Conservation (phyloP, 1,140 invertebrate genomes). For the Sinella curviseta region DNA sequence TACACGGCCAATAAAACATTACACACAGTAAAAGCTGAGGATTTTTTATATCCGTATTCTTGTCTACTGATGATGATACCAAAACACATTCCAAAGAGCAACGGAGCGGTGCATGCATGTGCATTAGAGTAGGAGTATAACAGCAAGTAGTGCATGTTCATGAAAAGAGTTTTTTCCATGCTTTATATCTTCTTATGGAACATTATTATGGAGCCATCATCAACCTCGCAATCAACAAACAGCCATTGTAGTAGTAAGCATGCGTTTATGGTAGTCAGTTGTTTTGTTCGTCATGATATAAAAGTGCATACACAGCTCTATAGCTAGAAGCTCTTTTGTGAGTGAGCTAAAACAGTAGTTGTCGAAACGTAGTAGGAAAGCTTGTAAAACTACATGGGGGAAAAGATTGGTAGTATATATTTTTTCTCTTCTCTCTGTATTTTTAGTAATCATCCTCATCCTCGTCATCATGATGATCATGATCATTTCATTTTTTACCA, state of each 20-base stretch:
- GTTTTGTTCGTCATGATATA: neutral
- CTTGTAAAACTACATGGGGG: neutral
- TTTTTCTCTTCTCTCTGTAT: neutral
- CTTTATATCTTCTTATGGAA: neutral
- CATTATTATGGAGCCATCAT: conserved; percentile 20
- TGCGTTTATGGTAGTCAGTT: neutral
- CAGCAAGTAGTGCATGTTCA: neutral
- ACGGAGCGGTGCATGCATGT: neutral
- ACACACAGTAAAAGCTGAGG: neutral
- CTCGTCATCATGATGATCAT: neutral
- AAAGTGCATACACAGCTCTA: too few species aligned
- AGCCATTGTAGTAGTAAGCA: neutral
- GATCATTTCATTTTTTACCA: neutral
- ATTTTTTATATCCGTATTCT: neutral
- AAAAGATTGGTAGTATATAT: neutral
- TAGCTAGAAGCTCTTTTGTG: neutral
- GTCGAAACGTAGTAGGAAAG: neutral
- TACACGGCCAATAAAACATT: neutral
- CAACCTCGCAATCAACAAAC: neutral
- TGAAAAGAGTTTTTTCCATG: conserved; percentile 10
- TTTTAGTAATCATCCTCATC: neutral
- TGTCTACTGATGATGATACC: neutral
- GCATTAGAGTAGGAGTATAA: neutral
- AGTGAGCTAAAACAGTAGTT: neutral
- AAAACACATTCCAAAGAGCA: neutral